Base-by-base conservation (phyloP, 2,113 vertebrate species). In the Clarias macrocephalus region DNA sequence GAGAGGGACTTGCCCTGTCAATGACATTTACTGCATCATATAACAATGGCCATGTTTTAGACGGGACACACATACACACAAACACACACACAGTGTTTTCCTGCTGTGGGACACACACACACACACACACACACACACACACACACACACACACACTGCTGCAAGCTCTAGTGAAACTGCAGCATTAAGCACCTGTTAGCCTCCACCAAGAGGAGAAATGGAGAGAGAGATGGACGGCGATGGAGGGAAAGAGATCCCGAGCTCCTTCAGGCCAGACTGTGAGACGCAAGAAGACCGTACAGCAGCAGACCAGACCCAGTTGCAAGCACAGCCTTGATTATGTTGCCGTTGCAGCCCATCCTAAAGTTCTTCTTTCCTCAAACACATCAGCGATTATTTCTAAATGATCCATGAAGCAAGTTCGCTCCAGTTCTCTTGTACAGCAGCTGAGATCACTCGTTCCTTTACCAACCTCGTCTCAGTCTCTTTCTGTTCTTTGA, bases 21-120 rank as follows among this genome's bases (percentile, higher is more conserved):
- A 93, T 95, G 96, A 96, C 97, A 96, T 97, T 97, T 96, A 96
- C 96, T 95, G 96, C 96, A 95, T 96, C 96, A 96, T 95, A 96
- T 95, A 96, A 97, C 96, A 97, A 96, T 96, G 96, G 95, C 96
- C 96, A 97, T 97, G 96, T 96, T 96, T 96, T 92, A 90, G 81
- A 95, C 94, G n/a, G 95, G 94, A 94, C 92, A 93, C 94, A 93
- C 87, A 91, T 88, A 91, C 94, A 95, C 92, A 48, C 48, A 48
- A 48, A 93, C 94, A 93, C 87, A 91, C 88, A 91, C 94, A 95
- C 92, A 90, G 92, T 89, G 91, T 92, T 94, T 87, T 91, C 88
- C 92, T 94, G 93, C 93, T 89, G 88, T 86, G 89, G 94, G 93
- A 75, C 9, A 65, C 3, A 87, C 65, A 87, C 89, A 89, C 88